Percentiles rank a stretch among this genome's conserved stretches.
phyloP scores from a whole-genome alignment of 2,113 vertebrate species.

The Sylvietta virens region DNA sequence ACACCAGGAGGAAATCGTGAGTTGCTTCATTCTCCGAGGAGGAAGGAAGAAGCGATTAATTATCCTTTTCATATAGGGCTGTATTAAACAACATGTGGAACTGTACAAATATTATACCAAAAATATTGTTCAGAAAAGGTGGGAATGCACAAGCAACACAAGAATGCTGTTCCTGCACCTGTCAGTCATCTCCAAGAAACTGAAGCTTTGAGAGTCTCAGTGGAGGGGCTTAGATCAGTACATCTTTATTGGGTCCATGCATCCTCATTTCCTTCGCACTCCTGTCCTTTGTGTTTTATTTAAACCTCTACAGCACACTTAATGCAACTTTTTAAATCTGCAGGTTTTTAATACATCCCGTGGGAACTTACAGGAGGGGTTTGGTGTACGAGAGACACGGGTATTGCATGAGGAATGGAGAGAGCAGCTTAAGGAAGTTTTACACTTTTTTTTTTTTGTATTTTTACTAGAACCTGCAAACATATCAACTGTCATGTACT shows the following conservation, averaged over 20 bases:
- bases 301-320: slow-evolving; percentile 79
- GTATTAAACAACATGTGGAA: slow-evolving; percentile 84
- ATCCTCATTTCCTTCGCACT: slow-evolving; percentile 75
- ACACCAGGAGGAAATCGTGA: slow-evolving; percentile 72
- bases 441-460: slow-evolving; percentile 20
- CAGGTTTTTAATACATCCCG: slow-evolving; percentile 78
- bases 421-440: slow-evolving; percentile 59
- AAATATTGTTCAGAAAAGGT: slow-evolving; percentile 77
- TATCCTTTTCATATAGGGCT: slow-evolving; percentile 82
- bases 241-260: slow-evolving; percentile 66
- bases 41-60: slow-evolving; percentile 69
- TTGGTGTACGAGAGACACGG: slow-evolving; percentile 64
- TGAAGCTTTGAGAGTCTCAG: slow-evolving; percentile 69
- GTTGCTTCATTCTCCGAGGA: slow-evolving; percentile 70
- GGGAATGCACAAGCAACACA: slow-evolving; percentile 72
- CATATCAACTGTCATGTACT: slow-evolving; percentile 57
- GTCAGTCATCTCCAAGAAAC: slow-evolving; percentile 73
- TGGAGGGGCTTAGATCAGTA: slow-evolving; percentile 70
- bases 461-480: slow-evolving; percentile 71
- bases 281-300: slow-evolving; percentile 70
- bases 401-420: slow-evolving; percentile 62
- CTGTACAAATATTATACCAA: slow-evolving; percentile 86
- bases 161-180: slow-evolving; percentile 73
- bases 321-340: slow-evolving; percentile 83
- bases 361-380: slow-evolving; percentile 67